These are phyloP conservation scores for Zophobas morio DNA, from an alignment of 1,140 invertebrate species.

Conservation along the genomic window DNA sequence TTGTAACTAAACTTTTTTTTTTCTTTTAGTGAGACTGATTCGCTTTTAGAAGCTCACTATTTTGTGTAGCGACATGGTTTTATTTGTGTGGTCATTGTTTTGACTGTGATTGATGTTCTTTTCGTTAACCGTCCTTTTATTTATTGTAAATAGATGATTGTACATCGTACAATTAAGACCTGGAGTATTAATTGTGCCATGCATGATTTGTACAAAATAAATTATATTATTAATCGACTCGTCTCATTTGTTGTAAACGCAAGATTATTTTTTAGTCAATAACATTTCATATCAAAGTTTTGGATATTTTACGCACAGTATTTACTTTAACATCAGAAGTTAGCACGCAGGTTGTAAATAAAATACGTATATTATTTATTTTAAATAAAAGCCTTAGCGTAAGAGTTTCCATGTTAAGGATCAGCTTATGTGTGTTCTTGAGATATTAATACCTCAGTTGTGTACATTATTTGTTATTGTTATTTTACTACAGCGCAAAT, in stretches of 20 bases:
- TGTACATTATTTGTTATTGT: slow-evolving; percentile 39
- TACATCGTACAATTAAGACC: slow-evolving; percentile 38
- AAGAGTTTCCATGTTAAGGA: slow-evolving; percentile 4
- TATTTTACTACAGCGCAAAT: slow-evolving; percentile 40
- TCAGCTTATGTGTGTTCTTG: slow-evolving; percentile 35
- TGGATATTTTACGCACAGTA: slow-evolving; percentile 24
- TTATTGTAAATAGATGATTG: slow-evolving; percentile 30
- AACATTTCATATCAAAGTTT: slow-evolving; percentile 24
- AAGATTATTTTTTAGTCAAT: slow-evolving; percentile 35
- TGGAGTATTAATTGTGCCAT: slow-evolving; percentile 43
- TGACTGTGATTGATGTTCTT: slow-evolving; percentile 43
- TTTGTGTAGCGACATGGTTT: slow-evolving; percentile 22
- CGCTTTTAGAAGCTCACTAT: slow-evolving; percentile 35
- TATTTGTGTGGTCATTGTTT: slow-evolving; percentile 9
- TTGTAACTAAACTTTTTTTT: slow-evolving; percentile 42
- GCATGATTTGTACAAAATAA: slow-evolving; percentile 43
- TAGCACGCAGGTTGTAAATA: slow-evolving; percentile 24
- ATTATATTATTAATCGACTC: slow-evolving; percentile 2
- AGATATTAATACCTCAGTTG: slow-evolving; percentile 30
- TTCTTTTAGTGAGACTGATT: slow-evolving; percentile 52
- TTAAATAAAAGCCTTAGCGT: slow-evolving; percentile 14
- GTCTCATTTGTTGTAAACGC: slow-evolving; percentile 39
- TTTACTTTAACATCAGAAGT: slow-evolving; percentile 22
- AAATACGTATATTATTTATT: slow-evolving; percentile 27
- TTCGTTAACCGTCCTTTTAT: slow-evolving; percentile 34